Conservation (phyloP, 2,797 vertebrate species). For the Poeciliopsis turneri region DNA sequence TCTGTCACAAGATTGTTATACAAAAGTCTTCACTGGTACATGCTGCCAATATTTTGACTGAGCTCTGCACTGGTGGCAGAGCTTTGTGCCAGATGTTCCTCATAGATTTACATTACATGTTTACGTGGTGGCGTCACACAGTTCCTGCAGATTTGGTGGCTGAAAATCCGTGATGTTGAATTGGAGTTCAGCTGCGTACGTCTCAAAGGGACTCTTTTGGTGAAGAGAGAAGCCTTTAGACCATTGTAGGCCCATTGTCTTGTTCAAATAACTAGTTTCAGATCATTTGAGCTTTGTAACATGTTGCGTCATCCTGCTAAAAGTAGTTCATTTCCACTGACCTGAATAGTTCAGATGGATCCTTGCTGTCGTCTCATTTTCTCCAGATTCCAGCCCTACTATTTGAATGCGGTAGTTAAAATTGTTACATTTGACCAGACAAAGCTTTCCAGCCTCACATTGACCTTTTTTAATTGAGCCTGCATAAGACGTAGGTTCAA, state of each 20-base stretch:
- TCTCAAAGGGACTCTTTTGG: neutral
- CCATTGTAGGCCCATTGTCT: neutral
- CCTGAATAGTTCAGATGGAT: constrained; percentile 1
- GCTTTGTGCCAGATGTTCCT: neutral
- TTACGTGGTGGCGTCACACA: neutral
- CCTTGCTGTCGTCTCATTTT: neutral
- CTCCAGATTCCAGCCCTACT: neutral
- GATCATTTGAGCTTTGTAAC: neutral
- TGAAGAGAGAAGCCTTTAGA: neutral
- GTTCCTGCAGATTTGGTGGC: neutral
- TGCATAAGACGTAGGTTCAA: neutral
- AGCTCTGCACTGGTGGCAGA: neutral
- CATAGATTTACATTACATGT: neutral
- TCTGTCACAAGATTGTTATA: neutral
- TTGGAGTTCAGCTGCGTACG: neutral
- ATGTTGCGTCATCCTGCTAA: neutral
- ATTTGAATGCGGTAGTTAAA: neutral
- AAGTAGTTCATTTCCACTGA: neutral
- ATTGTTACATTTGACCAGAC: neutral
- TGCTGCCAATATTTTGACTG: neutral
- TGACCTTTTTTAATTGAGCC: neutral
- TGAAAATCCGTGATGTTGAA: neutral
- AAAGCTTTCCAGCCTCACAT: neutral
- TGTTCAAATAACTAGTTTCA: neutral
- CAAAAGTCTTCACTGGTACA: neutral